These are phyloP conservation scores for Halcyon chelicuti DNA, from an alignment of 2,797 vertebrate genomes.

Conservation along the genomic window DNA sequence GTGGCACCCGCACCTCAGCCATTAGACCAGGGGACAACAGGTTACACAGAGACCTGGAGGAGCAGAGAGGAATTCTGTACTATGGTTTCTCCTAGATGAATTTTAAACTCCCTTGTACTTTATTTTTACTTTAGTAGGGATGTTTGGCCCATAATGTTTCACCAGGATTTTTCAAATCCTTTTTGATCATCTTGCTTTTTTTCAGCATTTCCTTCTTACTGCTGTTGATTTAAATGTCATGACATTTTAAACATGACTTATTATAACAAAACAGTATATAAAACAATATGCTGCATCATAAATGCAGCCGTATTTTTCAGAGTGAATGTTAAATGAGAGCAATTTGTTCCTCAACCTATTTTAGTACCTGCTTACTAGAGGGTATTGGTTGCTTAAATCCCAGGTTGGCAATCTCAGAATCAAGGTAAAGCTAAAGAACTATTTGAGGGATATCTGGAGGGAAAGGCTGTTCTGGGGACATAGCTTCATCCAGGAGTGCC, in stretches of 20 bases:
- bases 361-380: conserved; percentile 51
- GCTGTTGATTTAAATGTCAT: conserved; percentile 76
- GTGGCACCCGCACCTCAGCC: background rate
- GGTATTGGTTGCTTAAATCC: conserved; percentile 39
- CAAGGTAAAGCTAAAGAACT: background rate
- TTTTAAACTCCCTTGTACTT: background rate
- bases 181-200: conserved; percentile 60
- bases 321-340: conserved; percentile 65
- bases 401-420: background rate
- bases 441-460: background rate
- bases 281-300: conserved; percentile 67
- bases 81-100: background rate
- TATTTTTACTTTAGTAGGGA: background rate
- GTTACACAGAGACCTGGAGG: background rate
- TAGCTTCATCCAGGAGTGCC: background rate
- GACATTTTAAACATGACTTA: conserved; percentile 77
- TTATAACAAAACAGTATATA: conserved; percentile 72
- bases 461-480: background rate
- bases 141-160: background rate
- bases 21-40: background rate
- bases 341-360: conserved; percentile 63
- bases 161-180: conserved; percentile 32
- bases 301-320: conserved; percentile 58
- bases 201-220: conserved; percentile 60
- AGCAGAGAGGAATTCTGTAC: background rate